These are phyloP conservation scores for Leptinotarsa peninsularis DNA, from an alignment of 2,888 invertebrate genomes.

Conservation along the genomic window DNA sequence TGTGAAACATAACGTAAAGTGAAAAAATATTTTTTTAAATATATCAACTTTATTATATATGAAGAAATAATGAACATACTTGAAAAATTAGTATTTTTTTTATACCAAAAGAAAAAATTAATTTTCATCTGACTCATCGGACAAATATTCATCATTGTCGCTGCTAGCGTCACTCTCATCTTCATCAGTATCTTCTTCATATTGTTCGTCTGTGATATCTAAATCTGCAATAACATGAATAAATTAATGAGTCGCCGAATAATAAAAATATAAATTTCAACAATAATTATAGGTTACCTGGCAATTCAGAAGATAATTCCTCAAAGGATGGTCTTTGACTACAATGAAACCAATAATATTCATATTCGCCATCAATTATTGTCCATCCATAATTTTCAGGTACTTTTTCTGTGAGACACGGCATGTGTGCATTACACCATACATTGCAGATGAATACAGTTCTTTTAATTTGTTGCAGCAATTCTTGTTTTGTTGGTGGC, in stretches of 20 bases:
- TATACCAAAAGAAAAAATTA: no score
- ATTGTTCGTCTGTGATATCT: no score
- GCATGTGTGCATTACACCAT: constrained; percentile 29
- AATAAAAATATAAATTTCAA: no score
- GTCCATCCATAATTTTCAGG: constrained; percentile 35
- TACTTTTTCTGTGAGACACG: constrained; percentile 25
- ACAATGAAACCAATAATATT: constrained; percentile 32
- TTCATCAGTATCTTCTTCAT: no score
- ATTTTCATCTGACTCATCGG: no score
- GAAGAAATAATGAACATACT: not conserved
- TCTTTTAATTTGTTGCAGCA: constrained; percentile 32
- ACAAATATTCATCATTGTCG: no score
- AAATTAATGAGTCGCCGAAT: no score
- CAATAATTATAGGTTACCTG: no score
- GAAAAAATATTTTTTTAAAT: not conserved
- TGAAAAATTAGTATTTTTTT: not conserved
- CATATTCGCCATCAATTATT: constrained; percentile 34
- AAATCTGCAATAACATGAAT: no score
- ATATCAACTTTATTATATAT: not conserved
- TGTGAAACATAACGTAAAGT: not conserved
- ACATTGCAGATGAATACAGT: constrained; percentile 22
- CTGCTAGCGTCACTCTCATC: no score
- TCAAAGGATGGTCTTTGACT: not conserved
- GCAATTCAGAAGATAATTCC: not conserved
- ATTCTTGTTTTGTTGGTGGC: constrained; percentile 26